Base-by-base conservation (phyloP, 2,888 invertebrate species). In the Bombyx huttoni region DNA sequence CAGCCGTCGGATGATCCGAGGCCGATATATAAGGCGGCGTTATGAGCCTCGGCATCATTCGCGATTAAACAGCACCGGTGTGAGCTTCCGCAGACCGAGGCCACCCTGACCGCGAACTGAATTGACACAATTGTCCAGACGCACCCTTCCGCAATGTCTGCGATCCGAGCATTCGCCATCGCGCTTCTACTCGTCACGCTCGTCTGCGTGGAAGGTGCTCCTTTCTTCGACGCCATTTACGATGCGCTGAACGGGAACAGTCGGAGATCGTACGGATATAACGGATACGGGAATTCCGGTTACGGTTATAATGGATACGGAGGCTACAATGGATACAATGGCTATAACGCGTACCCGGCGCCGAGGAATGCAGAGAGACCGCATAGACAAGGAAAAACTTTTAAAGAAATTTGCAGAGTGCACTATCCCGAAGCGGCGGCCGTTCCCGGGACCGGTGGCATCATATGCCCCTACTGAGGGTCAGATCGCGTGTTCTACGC, bases 361-460 rank as follows among this genome's bases (percentile, higher is more conserved):
- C 71, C 74, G 35, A 69, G 64, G 52, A 60, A 57, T 8, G 67
- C 60, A 7, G 70, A 75, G 52, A 60, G 66, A 51, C 63, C 72
- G 10, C 62, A 74, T 57, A 66, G 78, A 65, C 63, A 90, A 80
- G 79, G 74, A 45, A 90, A 91, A 62, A 89, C 92, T 1, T 94
- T 91, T 78, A 92, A 91, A 67, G 91, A 92, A 51, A 91, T 94
- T 58, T 94, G 94, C 68, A 88, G 91, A 53, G 91, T 93, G 8
- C 90, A 93, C 58, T 91, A 81, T 89, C 93, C 63, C 81, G 90
- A 75, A 65, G 90, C 92, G 0, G 64, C 67, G 34, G 76, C 75
- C 3, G 63, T 70, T 46, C 93, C 62, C 79, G 91, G 77, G 56
- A 89, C 91, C 0, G 89, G 90, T 0, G 91, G 90, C 48, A 90